phyloP scores from a whole-genome alignment of 2,113 vertebrate genomes.

The Melospiza georgiana region DNA sequence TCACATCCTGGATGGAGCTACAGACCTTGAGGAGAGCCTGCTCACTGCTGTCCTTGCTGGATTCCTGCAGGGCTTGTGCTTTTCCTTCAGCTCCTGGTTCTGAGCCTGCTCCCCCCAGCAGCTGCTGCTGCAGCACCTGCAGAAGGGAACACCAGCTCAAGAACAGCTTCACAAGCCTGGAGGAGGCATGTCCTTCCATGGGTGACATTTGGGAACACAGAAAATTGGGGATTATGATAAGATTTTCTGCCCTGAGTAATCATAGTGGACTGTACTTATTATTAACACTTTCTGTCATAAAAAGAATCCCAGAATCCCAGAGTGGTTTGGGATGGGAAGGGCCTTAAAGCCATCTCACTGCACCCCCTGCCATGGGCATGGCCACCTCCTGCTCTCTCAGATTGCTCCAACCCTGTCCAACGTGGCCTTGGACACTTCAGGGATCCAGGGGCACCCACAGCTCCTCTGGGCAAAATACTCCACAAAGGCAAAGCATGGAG shows the following conservation, averaged over 20 bases:
- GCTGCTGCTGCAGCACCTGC: constrained; percentile 66
- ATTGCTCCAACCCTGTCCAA: fast-evolving
- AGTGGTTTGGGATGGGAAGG: neutral
- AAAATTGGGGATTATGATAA: neutral
- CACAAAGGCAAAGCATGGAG: neutral
- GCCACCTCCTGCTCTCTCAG: neutral
- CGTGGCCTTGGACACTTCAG: neutral
- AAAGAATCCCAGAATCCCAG: neutral
- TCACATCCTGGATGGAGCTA: constrained; percentile 84
- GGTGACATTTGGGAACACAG: neutral
- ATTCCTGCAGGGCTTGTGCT: constrained; percentile 77
- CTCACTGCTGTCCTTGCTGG: constrained; percentile 77
- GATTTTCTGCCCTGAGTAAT: neutral
- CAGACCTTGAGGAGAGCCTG: constrained; percentile 81
- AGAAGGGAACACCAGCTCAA: neutral
- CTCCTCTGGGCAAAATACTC: neutral
- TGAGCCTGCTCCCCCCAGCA: constrained; percentile 86
- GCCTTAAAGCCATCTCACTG: neutral
- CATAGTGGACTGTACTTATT: neutral
- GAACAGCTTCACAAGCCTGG: fast-evolving
- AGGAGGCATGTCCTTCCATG: fast-evolving
- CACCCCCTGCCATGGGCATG: neutral
- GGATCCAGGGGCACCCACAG: neutral
- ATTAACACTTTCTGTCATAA: neutral
- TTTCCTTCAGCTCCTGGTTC: constrained; percentile 86